phyloP scores from a whole-genome alignment of 2,888 invertebrate genomes.

The Pachliopta kotzebuea region DNA sequence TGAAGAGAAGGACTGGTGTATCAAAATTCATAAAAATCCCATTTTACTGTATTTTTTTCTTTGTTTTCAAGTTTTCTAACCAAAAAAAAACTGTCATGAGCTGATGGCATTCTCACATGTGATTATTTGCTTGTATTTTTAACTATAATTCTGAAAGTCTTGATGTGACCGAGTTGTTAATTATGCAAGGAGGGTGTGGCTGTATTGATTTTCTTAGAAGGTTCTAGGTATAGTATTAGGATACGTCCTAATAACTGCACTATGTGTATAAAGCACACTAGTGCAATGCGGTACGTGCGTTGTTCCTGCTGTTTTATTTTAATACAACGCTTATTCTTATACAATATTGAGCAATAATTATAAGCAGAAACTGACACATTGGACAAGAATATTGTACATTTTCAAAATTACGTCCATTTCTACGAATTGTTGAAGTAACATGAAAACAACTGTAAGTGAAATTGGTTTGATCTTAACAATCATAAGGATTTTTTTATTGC shows the following conservation, averaged over 20 bases:
- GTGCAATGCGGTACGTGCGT: slow-evolving; percentile 55
- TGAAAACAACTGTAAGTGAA: slow-evolving; percentile 11
- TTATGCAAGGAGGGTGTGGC: slow-evolving; percentile 80
- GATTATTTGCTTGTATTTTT: slow-evolving; percentile 59
- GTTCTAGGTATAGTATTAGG: slow-evolving; percentile 74
- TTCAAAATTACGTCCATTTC: slow-evolving; percentile 6
- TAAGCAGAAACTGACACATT: not conserved
- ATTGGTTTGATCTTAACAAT: slow-evolving; percentile 35
- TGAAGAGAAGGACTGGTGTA: slow-evolving; percentile 21
- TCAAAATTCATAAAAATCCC: slow-evolving; percentile 41
- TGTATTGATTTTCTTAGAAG: slow-evolving; percentile 80
- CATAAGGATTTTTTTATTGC: slow-evolving; percentile 44
- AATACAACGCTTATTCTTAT: slow-evolving; percentile 27
- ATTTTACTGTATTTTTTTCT: slow-evolving; percentile 67
- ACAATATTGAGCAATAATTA: slow-evolving; percentile 15
- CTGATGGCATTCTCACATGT: slow-evolving; percentile 71
- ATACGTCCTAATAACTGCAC: slow-evolving; percentile 71
- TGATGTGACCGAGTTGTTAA: slow-evolving; percentile 54
- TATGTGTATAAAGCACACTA: slow-evolving; percentile 55
- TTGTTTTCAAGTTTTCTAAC: slow-evolving; percentile 77
- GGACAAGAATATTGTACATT: not conserved
- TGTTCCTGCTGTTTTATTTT: slow-evolving; percentile 40
- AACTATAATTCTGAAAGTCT: slow-evolving; percentile 45
- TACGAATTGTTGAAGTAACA: slow-evolving; percentile 21
- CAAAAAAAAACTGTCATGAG: slow-evolving; percentile 73